These are phyloP conservation scores for Rhogogaster chlorosoma DNA, from an alignment of 2,888 invertebrate species.

Conservation along the genomic window DNA sequence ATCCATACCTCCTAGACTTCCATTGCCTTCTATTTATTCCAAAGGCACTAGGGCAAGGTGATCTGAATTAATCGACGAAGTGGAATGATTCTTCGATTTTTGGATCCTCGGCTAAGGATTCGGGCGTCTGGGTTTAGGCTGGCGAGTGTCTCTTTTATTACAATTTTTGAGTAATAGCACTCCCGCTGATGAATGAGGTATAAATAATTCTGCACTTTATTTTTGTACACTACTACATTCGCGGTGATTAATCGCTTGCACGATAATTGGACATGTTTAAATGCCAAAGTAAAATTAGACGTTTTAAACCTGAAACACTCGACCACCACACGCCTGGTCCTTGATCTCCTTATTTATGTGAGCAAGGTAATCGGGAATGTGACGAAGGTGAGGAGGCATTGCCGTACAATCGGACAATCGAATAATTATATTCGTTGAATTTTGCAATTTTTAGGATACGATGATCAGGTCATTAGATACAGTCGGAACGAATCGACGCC, in stretches of 20 bases:
- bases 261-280: not conserved
- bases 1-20: not conserved
- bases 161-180: not conserved
- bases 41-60: constrained; percentile 4
- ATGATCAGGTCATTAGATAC: not conserved
- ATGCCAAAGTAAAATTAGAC: not conserved
- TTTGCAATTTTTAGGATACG: too few relatives aligned
- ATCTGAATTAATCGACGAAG: not conserved
- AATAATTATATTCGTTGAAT: not conserved
- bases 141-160: not conserved
- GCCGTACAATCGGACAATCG: not conserved
- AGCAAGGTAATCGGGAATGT: constrained; percentile 30
- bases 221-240: not conserved
- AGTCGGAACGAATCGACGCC: not conserved
- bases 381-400: not conserved
- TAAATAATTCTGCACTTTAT: not conserved
- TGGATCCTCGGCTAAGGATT: not conserved
- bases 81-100: not conserved
- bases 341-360: constrained; percentile 39
- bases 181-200: not conserved
- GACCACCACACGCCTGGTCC: not conserved
- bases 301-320: not conserved
- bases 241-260: not conserved
- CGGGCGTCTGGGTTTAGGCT: not conserved
- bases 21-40: not conserved